Conservation (phyloP, 2,888 invertebrate genomes). For the Asteroscopus sphinx region DNA sequence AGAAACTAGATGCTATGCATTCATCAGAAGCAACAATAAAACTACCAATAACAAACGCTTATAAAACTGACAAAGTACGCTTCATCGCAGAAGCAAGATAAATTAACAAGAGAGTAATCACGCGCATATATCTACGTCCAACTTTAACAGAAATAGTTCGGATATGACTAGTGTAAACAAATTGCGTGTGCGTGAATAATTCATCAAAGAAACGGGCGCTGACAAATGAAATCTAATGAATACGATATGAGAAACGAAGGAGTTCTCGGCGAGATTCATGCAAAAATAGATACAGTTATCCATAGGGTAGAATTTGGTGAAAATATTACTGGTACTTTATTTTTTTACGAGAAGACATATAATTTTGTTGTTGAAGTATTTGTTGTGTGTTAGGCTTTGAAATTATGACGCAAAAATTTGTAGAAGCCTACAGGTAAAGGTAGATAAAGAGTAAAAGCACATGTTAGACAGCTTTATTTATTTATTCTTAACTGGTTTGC, state of each 20-base stretch:
- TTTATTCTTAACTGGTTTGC: too few species aligned
- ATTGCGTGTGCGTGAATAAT: slow-evolving; percentile 84
- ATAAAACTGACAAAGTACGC: slow-evolving; percentile 41
- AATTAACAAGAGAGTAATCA: slow-evolving; percentile 66
- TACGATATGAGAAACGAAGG: slow-evolving; percentile 81
- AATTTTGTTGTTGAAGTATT: slow-evolving; percentile 25
- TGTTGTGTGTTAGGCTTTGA: background rate
- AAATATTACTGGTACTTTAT: slow-evolving; percentile 54
- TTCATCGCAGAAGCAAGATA: slow-evolving; percentile 42
- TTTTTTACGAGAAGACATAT: slow-evolving; percentile 48
- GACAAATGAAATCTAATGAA: slow-evolving; percentile 88
- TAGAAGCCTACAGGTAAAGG: background rate
- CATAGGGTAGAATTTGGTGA: slow-evolving; percentile 38
- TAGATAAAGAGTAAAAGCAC: background rate
- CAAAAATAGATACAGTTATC: slow-evolving; percentile 60
- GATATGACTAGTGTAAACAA: slow-evolving; percentile 80
- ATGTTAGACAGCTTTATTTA: background rate
- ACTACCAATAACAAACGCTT: slow-evolving; percentile 33
- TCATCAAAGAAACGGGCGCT: slow-evolving; percentile 84
- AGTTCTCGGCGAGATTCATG: slow-evolving; percentile 72
- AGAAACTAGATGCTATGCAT: slow-evolving; percentile 18
- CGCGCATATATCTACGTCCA: slow-evolving; percentile 68
- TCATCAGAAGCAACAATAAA: slow-evolving; percentile 26
- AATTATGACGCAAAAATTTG: slow-evolving; percentile 3
- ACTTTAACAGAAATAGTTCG: slow-evolving; percentile 69